Conservation (phyloP, 2,797 vertebrate species). For the Sebastes goodei region DNA sequence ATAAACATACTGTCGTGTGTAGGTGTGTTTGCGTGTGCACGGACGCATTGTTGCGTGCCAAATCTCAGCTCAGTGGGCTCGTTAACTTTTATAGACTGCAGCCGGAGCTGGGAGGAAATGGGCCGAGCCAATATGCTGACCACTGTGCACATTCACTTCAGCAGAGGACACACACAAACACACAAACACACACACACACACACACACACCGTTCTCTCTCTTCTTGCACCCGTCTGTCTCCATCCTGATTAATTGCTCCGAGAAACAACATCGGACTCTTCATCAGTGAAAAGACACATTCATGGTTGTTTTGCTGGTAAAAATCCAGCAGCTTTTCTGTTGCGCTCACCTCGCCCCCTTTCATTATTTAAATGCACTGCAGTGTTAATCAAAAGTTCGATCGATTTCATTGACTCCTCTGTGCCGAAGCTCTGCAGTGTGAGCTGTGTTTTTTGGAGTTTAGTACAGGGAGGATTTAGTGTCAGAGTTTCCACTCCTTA, state of each 20-base stretch:
- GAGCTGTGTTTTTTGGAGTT: conserved; percentile 6
- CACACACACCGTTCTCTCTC: background rate
- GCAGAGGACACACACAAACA: conserved; percentile 15
- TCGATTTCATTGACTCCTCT: conserved; percentile 54
- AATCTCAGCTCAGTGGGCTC: conserved; percentile 41
- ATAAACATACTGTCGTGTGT: background rate
- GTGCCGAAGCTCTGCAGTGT: conserved; percentile 8
- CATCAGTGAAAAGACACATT: conserved; percentile 43
- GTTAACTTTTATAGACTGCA: conserved; percentile 76
- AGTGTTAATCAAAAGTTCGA: conserved; percentile 63
- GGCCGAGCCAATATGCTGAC: conserved; percentile 69
- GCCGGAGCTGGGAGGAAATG: conserved; percentile 48
- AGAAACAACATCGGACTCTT: conserved; percentile 26
- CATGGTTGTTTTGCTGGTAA: conserved; percentile 26
- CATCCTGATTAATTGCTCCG: conserved; percentile 46
- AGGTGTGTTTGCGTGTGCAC: background rate
- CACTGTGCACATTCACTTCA: conserved; percentile 29
- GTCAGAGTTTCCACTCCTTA: conserved; percentile 45
- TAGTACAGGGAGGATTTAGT: background rate
- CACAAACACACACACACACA: conserved; percentile 12
- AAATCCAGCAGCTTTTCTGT: conserved; percentile 32
- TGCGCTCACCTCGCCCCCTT: conserved; percentile 14
- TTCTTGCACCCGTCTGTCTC: background rate
- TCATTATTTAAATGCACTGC: conserved; percentile 60
- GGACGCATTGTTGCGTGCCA: background rate